These are phyloP conservation scores for Criorhina ranunculi DNA, from an alignment of 2,888 invertebrate species.

Conservation along the genomic window DNA sequence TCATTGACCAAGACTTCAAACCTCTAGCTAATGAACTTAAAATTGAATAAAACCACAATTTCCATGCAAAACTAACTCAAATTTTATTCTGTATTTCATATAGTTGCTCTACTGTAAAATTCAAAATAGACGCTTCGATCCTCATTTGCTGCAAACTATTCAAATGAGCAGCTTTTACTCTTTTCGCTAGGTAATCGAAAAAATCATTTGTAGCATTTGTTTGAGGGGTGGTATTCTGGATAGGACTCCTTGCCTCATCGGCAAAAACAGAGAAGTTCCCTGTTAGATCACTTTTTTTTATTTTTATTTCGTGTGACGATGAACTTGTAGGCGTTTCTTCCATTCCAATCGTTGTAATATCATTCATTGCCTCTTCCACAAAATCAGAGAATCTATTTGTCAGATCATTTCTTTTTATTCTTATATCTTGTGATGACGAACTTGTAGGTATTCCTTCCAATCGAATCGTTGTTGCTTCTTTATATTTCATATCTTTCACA, in stretches of 20 bases:
- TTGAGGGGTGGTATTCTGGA: background rate
- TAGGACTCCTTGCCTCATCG: background rate
- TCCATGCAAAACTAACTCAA: background rate
- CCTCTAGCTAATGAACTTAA: no score
- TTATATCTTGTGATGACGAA: no score
- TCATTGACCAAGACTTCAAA: no score
- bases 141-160: background rate
- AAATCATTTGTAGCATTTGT: background rate
- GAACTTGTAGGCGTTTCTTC: background rate
- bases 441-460: no score
- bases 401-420: no score
- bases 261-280: background rate
- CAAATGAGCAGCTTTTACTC: slow-evolving; percentile 9
- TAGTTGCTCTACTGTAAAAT: slow-evolving; percentile 1
- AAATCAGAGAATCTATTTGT: no score
- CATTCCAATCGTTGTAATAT: background rate
- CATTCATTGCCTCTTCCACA: background rate
- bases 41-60: no score
- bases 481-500: no score
- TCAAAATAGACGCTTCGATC: slow-evolving; percentile 24
- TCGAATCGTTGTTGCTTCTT: no score
- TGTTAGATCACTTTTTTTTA: background rate
- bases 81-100: background rate
- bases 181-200: slow-evolving; percentile 6
- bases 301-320: no score